Evolutionary conservation across 2,888 invertebrate genomes (phyloP).

Genomic region (Hypomecis punctinalis): DNA sequence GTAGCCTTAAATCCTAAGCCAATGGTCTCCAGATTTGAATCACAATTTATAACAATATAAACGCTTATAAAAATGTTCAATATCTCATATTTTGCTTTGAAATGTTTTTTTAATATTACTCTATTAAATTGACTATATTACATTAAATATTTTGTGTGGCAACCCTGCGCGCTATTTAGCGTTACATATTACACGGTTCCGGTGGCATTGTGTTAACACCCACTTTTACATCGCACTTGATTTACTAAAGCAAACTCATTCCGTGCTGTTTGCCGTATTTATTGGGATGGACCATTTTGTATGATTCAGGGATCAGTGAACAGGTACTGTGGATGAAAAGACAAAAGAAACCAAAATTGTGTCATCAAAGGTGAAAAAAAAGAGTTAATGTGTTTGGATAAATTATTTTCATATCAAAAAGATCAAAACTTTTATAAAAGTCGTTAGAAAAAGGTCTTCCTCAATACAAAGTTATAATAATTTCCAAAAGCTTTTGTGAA

Average conservation of each 20-base stretch:
- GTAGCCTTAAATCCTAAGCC: too few species aligned
- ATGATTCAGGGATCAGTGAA: conserved; percentile 16
- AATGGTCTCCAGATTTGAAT: too few species aligned
- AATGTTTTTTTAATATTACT: neutral
- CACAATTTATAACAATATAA: too few species aligned
- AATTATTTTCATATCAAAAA: neutral
- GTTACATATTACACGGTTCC: conserved; percentile 66
- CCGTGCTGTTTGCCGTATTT: conserved; percentile 40
- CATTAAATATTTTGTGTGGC: conserved; percentile 19
- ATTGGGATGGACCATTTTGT: conserved; percentile 27
- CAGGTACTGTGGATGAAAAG: neutral
- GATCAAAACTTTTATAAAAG: neutral
- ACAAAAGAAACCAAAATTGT: neutral
- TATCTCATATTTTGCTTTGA: too few species aligned
- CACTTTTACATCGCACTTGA: conserved; percentile 62
- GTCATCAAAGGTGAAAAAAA: too few species aligned
- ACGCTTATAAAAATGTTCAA: too few species aligned
- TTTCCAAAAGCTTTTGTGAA: neutral
- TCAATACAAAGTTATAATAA: neutral
- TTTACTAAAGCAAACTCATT: conserved; percentile 41
- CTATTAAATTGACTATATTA: neutral
- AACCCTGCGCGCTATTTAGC: conserved; percentile 54
- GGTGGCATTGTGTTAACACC: conserved; percentile 73
- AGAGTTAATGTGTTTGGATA: too few species aligned
- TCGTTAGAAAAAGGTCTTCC: neutral